phyloP scores from a whole-genome alignment of 1,140 invertebrate genomes.

The Cardiocondyla obscurior region DNA sequence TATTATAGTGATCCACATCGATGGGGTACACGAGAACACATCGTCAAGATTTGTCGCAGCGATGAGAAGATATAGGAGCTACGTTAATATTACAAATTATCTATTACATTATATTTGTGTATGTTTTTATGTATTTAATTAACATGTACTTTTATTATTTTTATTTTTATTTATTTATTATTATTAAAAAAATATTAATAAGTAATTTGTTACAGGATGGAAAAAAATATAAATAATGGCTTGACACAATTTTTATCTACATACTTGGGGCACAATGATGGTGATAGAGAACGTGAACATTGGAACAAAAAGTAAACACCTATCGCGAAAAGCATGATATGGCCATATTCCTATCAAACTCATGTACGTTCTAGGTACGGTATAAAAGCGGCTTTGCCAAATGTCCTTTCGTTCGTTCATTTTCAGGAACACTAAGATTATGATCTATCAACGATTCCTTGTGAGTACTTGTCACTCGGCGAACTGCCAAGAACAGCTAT shows the following conservation, averaged over 20 bases:
- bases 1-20: slow-evolving; percentile 38
- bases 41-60: slow-evolving; percentile 6
- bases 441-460: slow-evolving; percentile 9
- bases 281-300: slow-evolving; percentile 20
- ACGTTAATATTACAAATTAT: not conserved
- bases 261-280: slow-evolving; percentile 9
- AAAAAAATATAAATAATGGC: not conserved
- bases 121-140: no score
- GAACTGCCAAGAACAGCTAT: not conserved
- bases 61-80: slow-evolving; percentile 17
- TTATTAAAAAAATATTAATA: no score
- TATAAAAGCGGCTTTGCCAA: slow-evolving; percentile 35
- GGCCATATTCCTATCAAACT: slow-evolving; percentile 27
- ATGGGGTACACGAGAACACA: slow-evolving; percentile 24
- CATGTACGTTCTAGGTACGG: not conserved
- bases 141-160: no score
- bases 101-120: no score
- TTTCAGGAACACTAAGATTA: slow-evolving; percentile 14
- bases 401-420: not conserved
- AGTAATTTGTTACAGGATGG: not conserved
- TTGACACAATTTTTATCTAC: not conserved
- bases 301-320: slow-evolving; percentile 14
- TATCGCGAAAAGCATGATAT: slow-evolving; percentile 6
- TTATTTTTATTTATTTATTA: no score
- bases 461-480: not conserved